phyloP scores from a whole-genome alignment of 2,888 invertebrate species.

The Tenthredo livida region DNA sequence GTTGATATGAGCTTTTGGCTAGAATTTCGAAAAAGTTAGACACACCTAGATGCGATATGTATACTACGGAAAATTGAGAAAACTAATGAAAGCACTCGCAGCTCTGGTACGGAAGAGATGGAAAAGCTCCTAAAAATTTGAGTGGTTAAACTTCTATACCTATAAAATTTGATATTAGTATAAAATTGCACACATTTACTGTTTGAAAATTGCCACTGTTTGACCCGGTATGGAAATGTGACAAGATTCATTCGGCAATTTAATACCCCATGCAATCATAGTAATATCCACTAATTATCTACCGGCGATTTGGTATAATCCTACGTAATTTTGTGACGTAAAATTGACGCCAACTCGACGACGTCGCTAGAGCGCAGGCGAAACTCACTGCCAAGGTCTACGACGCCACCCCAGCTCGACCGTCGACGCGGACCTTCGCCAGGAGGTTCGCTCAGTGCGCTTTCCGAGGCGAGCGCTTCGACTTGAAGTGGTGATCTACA shows the following conservation, averaged over 20 bases:
- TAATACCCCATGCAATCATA: neutral
- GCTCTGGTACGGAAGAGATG: neutral
- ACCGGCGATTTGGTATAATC: neutral
- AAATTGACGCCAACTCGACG: conserved; percentile 1
- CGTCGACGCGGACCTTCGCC: conserved; percentile 49
- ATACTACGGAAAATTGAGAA: neutral
- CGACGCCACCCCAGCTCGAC: conserved; percentile 41
- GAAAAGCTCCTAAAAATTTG: neutral
- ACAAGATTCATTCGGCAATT: neutral
- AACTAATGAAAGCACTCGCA: neutral
- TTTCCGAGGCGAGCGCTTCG: conserved; percentile 63
- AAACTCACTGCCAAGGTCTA: conserved; percentile 77
- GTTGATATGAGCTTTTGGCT: neutral
- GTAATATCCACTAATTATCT: neutral
- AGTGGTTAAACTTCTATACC: neutral
- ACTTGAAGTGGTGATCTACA: conserved; percentile 44
- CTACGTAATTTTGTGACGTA: conserved; percentile 16
- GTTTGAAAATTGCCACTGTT: neutral
- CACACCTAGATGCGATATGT: neutral
- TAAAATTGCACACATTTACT: neutral
- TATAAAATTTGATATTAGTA: neutral
- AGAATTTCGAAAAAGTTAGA: neutral
- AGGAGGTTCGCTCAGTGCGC: conserved; percentile 64
- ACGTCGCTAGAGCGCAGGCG: conserved; percentile 73
- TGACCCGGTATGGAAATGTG: neutral